A percentile compares a stretch with the other conserved stretches of the same genome.
Conservation (phyloP, 2,888 invertebrate species). For the Harpalus rufipes region DNA sequence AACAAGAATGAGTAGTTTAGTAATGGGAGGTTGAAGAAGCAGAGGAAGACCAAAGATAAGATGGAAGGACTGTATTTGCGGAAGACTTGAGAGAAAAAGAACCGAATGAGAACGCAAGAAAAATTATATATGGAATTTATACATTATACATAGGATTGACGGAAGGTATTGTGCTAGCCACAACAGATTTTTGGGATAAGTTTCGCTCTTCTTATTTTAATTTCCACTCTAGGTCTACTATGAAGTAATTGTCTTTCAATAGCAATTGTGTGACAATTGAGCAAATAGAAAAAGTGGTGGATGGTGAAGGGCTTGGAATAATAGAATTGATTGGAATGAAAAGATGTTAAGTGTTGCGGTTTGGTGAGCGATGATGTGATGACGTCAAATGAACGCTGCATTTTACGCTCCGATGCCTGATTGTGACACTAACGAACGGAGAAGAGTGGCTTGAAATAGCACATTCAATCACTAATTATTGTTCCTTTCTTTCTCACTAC, state of each 20-base stretch:
- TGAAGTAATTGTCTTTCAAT: not conserved
- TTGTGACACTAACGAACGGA: constrained; percentile 18
- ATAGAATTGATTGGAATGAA: constrained; percentile 71
- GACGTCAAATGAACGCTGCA: constrained; percentile 27
- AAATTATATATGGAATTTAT: too few relatives aligned
- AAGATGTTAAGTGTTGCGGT: constrained; percentile 71
- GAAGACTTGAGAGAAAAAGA: too few relatives aligned
- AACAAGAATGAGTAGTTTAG: too few relatives aligned
- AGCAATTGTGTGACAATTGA: not conserved
- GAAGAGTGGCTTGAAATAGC: not conserved
- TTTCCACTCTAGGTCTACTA: not conserved
- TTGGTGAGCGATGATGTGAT: constrained; percentile 68
- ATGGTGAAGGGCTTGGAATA: constrained; percentile 69
- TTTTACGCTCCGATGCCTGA: constrained; percentile 20
- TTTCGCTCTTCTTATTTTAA: not conserved
- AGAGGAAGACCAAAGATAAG: too few relatives aligned
- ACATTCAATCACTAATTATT: too few relatives aligned
- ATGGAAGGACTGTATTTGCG: too few relatives aligned
- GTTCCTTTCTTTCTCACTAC: too few relatives aligned
- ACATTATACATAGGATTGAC: too few relatives aligned
- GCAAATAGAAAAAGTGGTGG: not conserved
- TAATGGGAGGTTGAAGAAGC: too few relatives aligned
- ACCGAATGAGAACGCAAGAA: too few relatives aligned
- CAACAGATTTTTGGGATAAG: too few relatives aligned
- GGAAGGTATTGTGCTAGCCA: too few relatives aligned